Conservation (phyloP, 2,797 vertebrate genomes). For the Leucoraja ocellata region DNA sequence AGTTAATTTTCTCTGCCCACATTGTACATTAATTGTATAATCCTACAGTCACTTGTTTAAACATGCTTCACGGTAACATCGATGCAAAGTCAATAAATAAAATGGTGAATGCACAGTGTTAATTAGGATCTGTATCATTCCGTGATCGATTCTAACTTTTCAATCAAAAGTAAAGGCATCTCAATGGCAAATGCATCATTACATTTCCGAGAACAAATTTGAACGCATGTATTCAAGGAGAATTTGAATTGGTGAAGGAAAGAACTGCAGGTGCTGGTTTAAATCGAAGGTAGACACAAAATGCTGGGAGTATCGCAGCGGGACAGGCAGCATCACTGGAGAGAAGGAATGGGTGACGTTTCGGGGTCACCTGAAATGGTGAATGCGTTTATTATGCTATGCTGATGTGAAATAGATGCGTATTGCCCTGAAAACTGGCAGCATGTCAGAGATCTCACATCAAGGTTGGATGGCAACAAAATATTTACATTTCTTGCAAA, state of each 20-base stretch:
- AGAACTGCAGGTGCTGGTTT: too few relatives aligned
- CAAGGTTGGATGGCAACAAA: not conserved
- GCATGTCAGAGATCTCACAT: not conserved
- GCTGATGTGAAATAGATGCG: not conserved
- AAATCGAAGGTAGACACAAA: too few relatives aligned
- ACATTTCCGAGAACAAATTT: not conserved
- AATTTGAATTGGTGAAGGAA: not conserved
- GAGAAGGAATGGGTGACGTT: too few relatives aligned
- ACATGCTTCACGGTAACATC: not conserved
- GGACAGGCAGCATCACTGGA: too few relatives aligned
- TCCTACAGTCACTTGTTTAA: not conserved
- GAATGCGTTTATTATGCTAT: not conserved
- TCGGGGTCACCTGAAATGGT: too few relatives aligned
- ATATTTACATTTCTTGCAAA: not conserved
- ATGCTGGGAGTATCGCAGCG: too few relatives aligned
- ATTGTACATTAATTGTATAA: not conserved
- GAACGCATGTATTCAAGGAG: not conserved
- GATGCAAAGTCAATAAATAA: constrained; percentile 3
- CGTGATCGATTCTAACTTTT: not conserved
- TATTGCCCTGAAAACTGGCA: not conserved
- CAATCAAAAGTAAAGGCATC: not conserved
- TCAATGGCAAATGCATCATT: not conserved
- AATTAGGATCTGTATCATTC: not conserved
- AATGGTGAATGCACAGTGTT: not conserved
- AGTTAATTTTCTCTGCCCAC: not conserved